These are phyloP conservation scores for Panulirus ornatus DNA, from an alignment of 1,140 invertebrate genomes.

Conservation along the genomic window DNA sequence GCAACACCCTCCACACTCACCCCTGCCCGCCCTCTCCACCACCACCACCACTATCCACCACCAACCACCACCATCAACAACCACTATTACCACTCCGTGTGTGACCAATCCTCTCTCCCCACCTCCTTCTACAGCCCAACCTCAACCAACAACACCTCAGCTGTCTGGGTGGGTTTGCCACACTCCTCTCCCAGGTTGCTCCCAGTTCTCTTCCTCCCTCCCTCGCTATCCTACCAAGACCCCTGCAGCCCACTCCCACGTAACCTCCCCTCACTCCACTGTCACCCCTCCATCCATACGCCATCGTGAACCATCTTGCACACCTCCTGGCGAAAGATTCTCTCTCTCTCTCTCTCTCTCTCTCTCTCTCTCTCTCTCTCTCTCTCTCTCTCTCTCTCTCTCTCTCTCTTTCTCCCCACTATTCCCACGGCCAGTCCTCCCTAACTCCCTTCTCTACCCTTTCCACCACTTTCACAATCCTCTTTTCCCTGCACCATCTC, in stretches of 20 bases:
- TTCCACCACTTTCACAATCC: neutral
- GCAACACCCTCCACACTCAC: no score
- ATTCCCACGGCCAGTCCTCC: neutral
- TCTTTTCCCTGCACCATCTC: neutral
- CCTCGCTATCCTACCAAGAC: no score
- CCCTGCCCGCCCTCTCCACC: no score
- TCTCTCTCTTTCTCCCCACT: neutral
- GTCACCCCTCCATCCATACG: neutral
- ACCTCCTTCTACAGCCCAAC: neutral
- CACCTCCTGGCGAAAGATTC: no score
- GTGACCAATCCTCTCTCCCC: conserved; percentile 11
- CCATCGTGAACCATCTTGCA: neutral
- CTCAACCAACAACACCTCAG: neutral
- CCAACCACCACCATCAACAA: no score
- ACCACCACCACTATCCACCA: no score
- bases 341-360: neutral
- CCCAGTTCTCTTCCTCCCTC: neutral
- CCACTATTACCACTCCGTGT: no score
- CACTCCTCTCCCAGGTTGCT: neutral
- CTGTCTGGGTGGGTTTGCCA: neutral
- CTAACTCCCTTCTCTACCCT: neutral
- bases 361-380: neutral
- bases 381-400: neutral
- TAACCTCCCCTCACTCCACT: no score
- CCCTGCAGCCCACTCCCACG: no score